Percentiles rank a stretch among this genome's conserved stretches.
Evolutionary conservation across 2,888 invertebrate genomes (phyloP).

Genomic region (Cerastis rubricosa): DNA sequence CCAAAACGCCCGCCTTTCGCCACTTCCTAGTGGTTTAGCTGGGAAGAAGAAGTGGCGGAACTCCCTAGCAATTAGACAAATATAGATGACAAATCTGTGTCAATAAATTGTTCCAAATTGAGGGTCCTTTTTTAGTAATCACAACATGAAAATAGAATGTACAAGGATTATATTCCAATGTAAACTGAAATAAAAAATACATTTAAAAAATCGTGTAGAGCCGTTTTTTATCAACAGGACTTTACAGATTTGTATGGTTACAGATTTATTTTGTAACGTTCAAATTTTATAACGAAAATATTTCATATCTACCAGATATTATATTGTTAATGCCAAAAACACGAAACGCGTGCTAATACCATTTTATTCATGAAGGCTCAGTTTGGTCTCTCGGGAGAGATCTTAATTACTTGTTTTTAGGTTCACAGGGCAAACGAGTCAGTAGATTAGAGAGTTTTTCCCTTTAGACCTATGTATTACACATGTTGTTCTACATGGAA

Average conservation of each 20-base stretch:
- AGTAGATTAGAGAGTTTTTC: slow-evolving; percentile 72
- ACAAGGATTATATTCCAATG: background rate
- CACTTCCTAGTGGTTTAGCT: too few relatives aligned
- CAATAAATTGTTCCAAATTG: background rate
- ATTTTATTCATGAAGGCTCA: slow-evolving; percentile 57
- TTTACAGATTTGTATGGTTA: background rate
- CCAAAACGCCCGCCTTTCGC: background rate
- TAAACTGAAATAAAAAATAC: background rate
- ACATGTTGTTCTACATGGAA: slow-evolving; percentile 23
- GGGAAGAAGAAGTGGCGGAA: background rate
- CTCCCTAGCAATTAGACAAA: too few relatives aligned
- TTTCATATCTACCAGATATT: slow-evolving; percentile 9
- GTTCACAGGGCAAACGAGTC: slow-evolving; percentile 71
- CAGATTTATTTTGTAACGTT: background rate
- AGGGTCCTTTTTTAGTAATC: background rate
- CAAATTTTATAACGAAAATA: background rate
- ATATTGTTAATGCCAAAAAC: slow-evolving; percentile 20
- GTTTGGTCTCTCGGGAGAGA: slow-evolving; percentile 57
- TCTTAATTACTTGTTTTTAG: slow-evolving; percentile 78
- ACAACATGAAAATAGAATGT: background rate
- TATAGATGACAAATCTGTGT: background rate
- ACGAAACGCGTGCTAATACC: slow-evolving; percentile 23
- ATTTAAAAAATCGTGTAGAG: background rate
- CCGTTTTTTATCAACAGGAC: background rate
- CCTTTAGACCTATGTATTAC: slow-evolving; percentile 45